Evolutionary conservation across 2,888 invertebrate genomes (phyloP).

Genomic region (Thalpophila matura): DNA sequence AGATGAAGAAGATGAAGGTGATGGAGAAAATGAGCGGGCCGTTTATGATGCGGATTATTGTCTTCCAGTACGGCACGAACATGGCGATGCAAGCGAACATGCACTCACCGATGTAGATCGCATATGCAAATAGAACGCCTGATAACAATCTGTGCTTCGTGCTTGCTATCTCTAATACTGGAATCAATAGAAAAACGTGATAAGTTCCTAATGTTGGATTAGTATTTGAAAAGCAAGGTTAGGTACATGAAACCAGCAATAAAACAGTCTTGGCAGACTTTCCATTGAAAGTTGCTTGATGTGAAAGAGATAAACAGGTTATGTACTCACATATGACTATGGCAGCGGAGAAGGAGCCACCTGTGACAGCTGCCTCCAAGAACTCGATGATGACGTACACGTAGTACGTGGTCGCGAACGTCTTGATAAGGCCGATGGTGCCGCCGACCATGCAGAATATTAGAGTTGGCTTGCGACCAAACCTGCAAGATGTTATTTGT

Average conservation of each 20-base stretch:
- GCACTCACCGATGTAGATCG: slow-evolving; percentile 79
- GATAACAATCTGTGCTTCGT: slow-evolving; percentile 75
- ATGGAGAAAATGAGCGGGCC: slow-evolving; percentile 77
- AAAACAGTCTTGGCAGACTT: too few species aligned
- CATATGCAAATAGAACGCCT: slow-evolving; percentile 78
- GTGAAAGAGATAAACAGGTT: too few species aligned
- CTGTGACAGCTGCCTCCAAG: slow-evolving; percentile 76
- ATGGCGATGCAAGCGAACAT: slow-evolving; percentile 80
- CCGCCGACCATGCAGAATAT: slow-evolving; percentile 75
- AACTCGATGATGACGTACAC: slow-evolving; percentile 78
- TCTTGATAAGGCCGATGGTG: slow-evolving; percentile 78
- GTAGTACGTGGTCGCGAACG: slow-evolving; percentile 74
- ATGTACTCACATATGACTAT: slow-evolving; percentile 77
- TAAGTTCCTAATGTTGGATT: too few species aligned
- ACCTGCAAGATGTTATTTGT: slow-evolving; percentile 65
- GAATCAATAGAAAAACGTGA: slow-evolving; percentile 36
- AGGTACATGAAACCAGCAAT: too few species aligned
- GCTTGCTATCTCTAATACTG: slow-evolving; percentile 83
- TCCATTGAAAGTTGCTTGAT: too few species aligned
- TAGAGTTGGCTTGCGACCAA: slow-evolving; percentile 80
- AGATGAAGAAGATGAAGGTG: slow-evolving; percentile 70
- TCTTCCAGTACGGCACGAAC: slow-evolving; percentile 81
- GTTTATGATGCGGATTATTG: slow-evolving; percentile 76
- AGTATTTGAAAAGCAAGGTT: neutral
- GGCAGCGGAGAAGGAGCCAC: slow-evolving; percentile 76